Evolutionary conservation across 92 coral and sea anemone species (phyloP).

Genomic region (Phymanthus crucifer): DNA sequence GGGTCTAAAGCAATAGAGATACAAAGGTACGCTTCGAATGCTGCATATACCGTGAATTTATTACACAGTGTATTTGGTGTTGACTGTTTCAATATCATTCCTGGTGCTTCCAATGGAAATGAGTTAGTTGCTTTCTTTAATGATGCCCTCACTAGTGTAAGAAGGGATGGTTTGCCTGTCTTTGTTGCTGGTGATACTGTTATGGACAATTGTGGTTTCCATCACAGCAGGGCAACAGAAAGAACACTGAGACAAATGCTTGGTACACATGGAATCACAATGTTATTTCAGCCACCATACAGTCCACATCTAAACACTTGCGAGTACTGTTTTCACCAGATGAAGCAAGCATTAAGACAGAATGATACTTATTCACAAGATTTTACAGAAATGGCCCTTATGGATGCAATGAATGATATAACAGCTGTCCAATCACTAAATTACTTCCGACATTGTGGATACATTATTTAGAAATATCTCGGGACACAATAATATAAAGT

Average conservation of each 20-base stretch:
- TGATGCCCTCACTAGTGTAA: slow-evolving; percentile 38
- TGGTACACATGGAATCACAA: slow-evolving; percentile 23
- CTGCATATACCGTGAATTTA: slow-evolving; percentile 54
- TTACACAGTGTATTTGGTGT: slow-evolving; percentile 59
- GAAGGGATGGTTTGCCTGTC: slow-evolving; percentile 42
- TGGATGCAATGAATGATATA: slow-evolving; percentile 45
- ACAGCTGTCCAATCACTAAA: slow-evolving; percentile 39
- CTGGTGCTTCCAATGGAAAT: slow-evolving; percentile 57
- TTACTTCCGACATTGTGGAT: slow-evolving; percentile 55
- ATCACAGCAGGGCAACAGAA: slow-evolving; percentile 51
- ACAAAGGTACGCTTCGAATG: slow-evolving; percentile 66
- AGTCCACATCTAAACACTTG: slow-evolving; percentile 55
- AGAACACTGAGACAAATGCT: slow-evolving; percentile 41
- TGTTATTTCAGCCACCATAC: slow-evolving; percentile 61
- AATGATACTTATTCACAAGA: slow-evolving; percentile 47
- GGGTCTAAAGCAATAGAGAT: slow-evolving; percentile 53
- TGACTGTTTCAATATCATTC: slow-evolving; percentile 34
- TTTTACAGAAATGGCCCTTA: slow-evolving; percentile 59
- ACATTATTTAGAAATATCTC: no score
- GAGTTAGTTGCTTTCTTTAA: slow-evolving; percentile 52
- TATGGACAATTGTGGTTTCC: slow-evolving; percentile 68
- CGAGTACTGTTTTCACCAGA: slow-evolving; percentile 54
- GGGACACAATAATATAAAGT: no score
- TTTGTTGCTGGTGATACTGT: slow-evolving; percentile 45
- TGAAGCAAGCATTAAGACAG: slow-evolving; percentile 45